These are phyloP conservation scores for Psilanteris sp. DNA, from an alignment of 1,140 invertebrate species.

Conservation along the genomic window DNA sequence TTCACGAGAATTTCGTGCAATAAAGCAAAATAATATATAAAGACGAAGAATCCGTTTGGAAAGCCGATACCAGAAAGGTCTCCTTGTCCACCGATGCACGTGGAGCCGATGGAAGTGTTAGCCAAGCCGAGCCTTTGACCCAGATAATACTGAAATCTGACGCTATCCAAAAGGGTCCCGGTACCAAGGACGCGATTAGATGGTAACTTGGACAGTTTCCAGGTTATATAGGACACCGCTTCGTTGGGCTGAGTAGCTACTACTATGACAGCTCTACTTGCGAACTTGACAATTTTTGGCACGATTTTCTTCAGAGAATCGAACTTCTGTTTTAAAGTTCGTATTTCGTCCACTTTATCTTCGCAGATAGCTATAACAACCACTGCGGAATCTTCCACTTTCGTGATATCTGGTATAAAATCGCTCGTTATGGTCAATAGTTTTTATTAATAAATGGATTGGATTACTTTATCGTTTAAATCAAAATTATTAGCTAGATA, in stretches of 20 bases:
- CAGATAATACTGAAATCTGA: slow-evolving; percentile 82
- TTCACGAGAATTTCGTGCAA: slow-evolving; percentile 28
- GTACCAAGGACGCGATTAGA: slow-evolving; percentile 83
- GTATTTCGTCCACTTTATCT: slow-evolving; percentile 39
- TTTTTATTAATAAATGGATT: slow-evolving; percentile 7
- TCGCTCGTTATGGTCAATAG: slow-evolving; percentile 12
- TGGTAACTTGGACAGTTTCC: slow-evolving; percentile 84
- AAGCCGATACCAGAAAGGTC: slow-evolving; percentile 80
- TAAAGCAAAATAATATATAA: slow-evolving; percentile 47
- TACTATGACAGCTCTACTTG: slow-evolving; percentile 81
- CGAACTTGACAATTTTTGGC: slow-evolving; percentile 81
- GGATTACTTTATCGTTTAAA: no score
- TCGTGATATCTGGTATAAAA: slow-evolving; percentile 65
- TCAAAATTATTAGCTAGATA: no score
- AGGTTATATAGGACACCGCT: slow-evolving; percentile 84
- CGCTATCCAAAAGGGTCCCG: slow-evolving; percentile 83
- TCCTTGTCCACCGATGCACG: slow-evolving; percentile 84
- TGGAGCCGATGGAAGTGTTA: slow-evolving; percentile 81
- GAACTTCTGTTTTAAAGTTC: slow-evolving; percentile 81
- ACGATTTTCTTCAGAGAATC: slow-evolving; percentile 83
- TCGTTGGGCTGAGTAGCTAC: slow-evolving; percentile 84
- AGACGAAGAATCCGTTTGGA: slow-evolving; percentile 44
- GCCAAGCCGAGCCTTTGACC: slow-evolving; percentile 82
- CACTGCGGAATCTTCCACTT: slow-evolving; percentile 71
- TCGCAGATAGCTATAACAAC: slow-evolving; percentile 69